phyloP scores from a whole-genome alignment of 2,113 vertebrate species.

The Quiscalus mexicanus region DNA sequence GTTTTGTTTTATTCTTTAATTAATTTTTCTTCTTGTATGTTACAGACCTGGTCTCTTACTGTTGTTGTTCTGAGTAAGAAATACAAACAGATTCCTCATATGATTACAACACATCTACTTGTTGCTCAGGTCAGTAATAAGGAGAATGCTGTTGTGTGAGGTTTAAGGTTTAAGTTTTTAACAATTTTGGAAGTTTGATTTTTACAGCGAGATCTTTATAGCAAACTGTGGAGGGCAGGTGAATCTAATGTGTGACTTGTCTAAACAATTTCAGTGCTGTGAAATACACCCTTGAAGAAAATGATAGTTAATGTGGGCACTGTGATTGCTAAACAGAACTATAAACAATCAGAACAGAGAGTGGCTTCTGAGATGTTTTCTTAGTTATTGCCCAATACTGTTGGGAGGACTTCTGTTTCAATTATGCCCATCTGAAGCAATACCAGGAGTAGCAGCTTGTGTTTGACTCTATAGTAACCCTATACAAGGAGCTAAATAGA shows the following conservation, averaged over 20 bases:
- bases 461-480: neutral
- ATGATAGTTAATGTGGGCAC: neutral
- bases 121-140: constrained; percentile 87
- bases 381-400: neutral
- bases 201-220: neutral
- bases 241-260: neutral
- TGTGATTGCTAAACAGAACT: neutral
- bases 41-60: constrained; percentile 90
- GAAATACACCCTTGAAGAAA: neutral
- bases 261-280: neutral
- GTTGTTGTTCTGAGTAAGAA: constrained; percentile 92
- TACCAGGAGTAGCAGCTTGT: neutral
- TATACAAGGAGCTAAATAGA: neutral
- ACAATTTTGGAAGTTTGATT: neutral
- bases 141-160: neutral
- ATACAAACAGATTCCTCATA: constrained; percentile 87
- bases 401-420: neutral
- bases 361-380: neutral
- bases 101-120: constrained; percentile 90
- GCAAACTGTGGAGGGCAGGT: neutral
- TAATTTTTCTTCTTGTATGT: constrained; percentile 2
- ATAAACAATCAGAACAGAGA: neutral
- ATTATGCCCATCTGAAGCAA: neutral
- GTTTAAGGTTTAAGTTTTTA: neutral
- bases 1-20: neutral